Base-by-base conservation (phyloP, 2,797 vertebrate genomes). In the Gymnoscopelus microlampas region DNA sequence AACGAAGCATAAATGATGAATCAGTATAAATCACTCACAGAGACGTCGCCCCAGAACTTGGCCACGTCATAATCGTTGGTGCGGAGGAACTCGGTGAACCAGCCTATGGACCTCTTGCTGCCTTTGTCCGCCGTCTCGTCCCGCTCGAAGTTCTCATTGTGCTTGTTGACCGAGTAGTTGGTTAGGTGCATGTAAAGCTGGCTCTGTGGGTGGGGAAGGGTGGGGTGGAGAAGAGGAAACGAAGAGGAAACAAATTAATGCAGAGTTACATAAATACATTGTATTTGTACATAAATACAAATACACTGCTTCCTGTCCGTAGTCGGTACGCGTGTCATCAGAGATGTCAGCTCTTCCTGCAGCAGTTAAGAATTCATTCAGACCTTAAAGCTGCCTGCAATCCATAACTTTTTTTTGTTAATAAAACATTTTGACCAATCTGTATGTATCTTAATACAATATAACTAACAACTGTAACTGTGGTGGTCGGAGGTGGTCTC, bases 121-220 rank as follows among this genome's bases (percentile, higher is more conserved):
- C 98, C 98, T 93, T 96, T 97, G 88, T 99, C 95, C 88, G 95
- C 96, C 0, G 96, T 98, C 92, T 98, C 97, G 24, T 98, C 96
- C 49, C 97, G 93, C 90, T 97, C 97, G 72, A 99, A 99, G 83
- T 85, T 97, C 66, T 99, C 96, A 2, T 99, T 99, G 91, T 99
- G 98, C 92, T 99, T 99, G 93, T 99, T 99, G 81, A 99, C 98
- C 0, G 98, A 99, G 87, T 99, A 99, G 92, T 99, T 99, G 62
- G 98, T 99, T 87, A 99, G 93, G 83, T 99, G 97, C 97, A 99
- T 99, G 86, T 95, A 99, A 53, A 98, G 92, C 87, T 98, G 97
- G 91, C 94, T 97, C 98, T 98, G 89, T 50, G 62, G 69, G 79
- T 44, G 67, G n/a, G 70, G 51, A 23, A 23, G 70, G 12, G 0